phyloP scores from a whole-genome alignment of 2,888 invertebrate genomes.

The Andricus curvator region DNA sequence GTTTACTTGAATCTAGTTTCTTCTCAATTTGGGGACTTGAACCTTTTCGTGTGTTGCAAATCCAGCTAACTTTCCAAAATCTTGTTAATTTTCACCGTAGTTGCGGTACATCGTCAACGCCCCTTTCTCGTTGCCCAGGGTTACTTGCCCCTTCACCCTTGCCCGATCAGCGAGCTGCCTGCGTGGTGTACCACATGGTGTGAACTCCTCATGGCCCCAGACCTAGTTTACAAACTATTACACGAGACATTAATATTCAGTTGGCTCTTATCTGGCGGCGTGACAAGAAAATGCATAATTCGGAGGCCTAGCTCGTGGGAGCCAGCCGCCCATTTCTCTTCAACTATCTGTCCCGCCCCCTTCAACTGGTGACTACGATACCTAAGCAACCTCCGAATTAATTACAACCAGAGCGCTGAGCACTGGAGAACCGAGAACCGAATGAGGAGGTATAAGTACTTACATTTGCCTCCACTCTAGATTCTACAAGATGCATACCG shows the following conservation, averaged over 20 bases:
- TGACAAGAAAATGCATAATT: slow-evolving; percentile 77
- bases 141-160: slow-evolving; percentile 46
- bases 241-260: slow-evolving; percentile 75
- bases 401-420: slow-evolving; percentile 60
- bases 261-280: slow-evolving; percentile 73
- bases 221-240: slow-evolving; percentile 76
- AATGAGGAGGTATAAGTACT: slow-evolving; percentile 8
- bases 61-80: background rate
- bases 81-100: background rate
- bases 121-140: background rate
- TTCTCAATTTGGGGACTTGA: too few relatives aligned
- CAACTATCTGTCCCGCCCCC: slow-evolving; percentile 47
- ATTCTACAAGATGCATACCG: background rate
- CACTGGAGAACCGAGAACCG: slow-evolving; percentile 20
- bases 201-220: slow-evolving; percentile 56
- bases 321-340: slow-evolving; percentile 46
- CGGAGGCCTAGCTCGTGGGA: slow-evolving; percentile 59
- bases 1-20: too few relatives aligned
- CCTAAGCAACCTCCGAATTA: slow-evolving; percentile 68
- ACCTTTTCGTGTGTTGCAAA: too few relatives aligned
- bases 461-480: background rate
- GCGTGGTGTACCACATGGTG: slow-evolving; percentile 42
- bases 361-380: slow-evolving; percentile 58
- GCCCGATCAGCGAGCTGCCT: slow-evolving; percentile 38
- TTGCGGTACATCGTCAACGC: background rate